Evolutionary conservation across 2,113 vertebrate species (phyloP).

Genomic region (Protobothrops mucrosquamatus): DNA sequence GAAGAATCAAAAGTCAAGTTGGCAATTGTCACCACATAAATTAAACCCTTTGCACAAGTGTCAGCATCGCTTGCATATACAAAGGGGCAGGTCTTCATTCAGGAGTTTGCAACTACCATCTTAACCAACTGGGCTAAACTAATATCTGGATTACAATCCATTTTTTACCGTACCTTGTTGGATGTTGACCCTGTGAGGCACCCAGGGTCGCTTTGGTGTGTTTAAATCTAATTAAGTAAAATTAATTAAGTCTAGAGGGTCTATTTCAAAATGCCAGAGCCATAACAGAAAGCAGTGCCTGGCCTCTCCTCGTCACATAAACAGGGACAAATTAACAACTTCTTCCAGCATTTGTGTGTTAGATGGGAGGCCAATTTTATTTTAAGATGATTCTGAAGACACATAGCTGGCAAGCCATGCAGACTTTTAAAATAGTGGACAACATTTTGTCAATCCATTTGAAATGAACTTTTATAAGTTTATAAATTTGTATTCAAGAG

Average conservation of each 20-base stretch:
- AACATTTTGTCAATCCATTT: background rate
- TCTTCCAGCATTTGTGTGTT: background rate
- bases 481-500: background rate
- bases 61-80: background rate
- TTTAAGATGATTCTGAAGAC: background rate
- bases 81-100: background rate
- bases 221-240: background rate
- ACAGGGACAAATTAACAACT: background rate
- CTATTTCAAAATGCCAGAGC: background rate
- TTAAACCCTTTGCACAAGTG: background rate
- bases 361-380: background rate
- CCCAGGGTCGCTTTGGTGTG: background rate
- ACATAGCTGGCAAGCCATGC: background rate
- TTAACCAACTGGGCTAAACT: background rate
- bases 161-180: background rate
- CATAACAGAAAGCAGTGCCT: background rate
- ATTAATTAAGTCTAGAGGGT: background rate
- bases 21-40: background rate
- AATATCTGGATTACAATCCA: background rate
- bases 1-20: background rate
- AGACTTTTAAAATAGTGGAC: background rate
- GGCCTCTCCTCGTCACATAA: background rate
- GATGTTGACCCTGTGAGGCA: background rate
- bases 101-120: background rate
- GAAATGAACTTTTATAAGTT: background rate